Evolutionary conservation across 2,797 vertebrate genomes (phyloP).

Genomic region (Chiloscyllium punctatum): DNA sequence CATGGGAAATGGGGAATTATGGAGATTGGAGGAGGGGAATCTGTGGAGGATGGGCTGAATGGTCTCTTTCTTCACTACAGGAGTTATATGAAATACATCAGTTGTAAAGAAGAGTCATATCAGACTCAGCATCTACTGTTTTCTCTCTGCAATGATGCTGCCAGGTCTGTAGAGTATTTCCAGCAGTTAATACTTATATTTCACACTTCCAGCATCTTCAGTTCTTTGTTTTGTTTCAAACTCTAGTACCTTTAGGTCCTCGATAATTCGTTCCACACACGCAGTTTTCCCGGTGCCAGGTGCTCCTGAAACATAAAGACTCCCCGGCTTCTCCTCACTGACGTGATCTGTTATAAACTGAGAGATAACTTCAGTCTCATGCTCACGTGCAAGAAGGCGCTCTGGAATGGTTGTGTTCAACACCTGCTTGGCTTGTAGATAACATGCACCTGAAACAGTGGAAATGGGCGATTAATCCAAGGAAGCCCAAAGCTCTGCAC

Average conservation of each 20-base stretch:
- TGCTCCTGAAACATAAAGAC: constrained; percentile 86
- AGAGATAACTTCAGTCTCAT: constrained; percentile 60
- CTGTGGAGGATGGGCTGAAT: too few species aligned
- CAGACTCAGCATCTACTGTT: background rate
- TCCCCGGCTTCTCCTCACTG: constrained; percentile 60
- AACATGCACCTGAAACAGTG: constrained; percentile 63
- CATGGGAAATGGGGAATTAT: too few species aligned
- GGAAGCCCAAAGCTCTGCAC: background rate
- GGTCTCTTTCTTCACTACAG: too few species aligned
- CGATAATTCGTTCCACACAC: constrained; percentile 74
- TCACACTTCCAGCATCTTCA: background rate
- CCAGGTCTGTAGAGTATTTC: background rate
- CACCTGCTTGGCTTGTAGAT: constrained; percentile 73
- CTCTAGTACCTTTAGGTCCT: constrained; percentile 69
- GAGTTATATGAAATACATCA: too few species aligned
- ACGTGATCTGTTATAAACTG: constrained; percentile 69
- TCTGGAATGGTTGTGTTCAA: constrained; percentile 78
- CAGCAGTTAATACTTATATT: background rate
- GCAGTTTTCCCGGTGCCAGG: constrained; percentile 91
- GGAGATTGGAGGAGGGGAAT: too few species aligned
- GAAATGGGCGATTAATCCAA: background rate
- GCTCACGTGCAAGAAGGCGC: constrained; percentile 70
- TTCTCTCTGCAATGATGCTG: background rate
- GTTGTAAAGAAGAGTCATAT: background rate
- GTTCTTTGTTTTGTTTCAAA: background rate